These are phyloP conservation scores for Yponomeuta sedellus DNA, from an alignment of 2,888 invertebrate species.

Conservation along the genomic window DNA sequence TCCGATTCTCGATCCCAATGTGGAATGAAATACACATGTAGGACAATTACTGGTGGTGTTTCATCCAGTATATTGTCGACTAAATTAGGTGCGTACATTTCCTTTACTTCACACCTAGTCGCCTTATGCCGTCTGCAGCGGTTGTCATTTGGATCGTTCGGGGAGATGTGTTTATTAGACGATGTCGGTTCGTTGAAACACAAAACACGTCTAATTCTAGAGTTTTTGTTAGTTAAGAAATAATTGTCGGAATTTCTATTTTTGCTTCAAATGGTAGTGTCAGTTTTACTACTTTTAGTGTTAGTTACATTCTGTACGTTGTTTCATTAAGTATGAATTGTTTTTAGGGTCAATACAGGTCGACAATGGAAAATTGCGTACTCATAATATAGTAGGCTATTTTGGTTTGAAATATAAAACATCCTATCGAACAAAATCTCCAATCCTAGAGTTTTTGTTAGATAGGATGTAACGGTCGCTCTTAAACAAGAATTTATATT, in stretches of 20 bases:
- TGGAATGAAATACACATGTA: constrained; percentile 58
- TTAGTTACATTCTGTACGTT: too few species aligned
- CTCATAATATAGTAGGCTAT: constrained; percentile 41
- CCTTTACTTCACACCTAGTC: constrained; percentile 61
- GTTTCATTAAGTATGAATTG: too few species aligned
- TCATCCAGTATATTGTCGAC: constrained; percentile 40
- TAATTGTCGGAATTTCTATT: neutral
- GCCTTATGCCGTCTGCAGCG: constrained; percentile 30
- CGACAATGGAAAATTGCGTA: neutral
- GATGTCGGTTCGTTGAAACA: neutral
- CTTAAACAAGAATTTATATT: neutral
- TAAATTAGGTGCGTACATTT: constrained; percentile 56
- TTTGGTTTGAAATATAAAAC: too few species aligned
- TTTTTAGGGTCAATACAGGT: neutral
- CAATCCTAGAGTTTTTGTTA: neutral
- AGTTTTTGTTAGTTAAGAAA: neutral
- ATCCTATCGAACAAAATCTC: too few species aligned
- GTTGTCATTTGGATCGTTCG: constrained; percentile 25
- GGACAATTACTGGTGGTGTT: constrained; percentile 60
- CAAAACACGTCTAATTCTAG: neutral
- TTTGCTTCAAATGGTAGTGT: neutral
- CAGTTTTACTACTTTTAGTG: neutral
- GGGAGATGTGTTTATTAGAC: constrained; percentile 15
- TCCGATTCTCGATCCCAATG: too few species aligned
- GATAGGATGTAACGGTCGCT: neutral